These are phyloP conservation scores for Apocheima hispidaria DNA, from an alignment of 2,888 invertebrate genomes.

Conservation along the genomic window DNA sequence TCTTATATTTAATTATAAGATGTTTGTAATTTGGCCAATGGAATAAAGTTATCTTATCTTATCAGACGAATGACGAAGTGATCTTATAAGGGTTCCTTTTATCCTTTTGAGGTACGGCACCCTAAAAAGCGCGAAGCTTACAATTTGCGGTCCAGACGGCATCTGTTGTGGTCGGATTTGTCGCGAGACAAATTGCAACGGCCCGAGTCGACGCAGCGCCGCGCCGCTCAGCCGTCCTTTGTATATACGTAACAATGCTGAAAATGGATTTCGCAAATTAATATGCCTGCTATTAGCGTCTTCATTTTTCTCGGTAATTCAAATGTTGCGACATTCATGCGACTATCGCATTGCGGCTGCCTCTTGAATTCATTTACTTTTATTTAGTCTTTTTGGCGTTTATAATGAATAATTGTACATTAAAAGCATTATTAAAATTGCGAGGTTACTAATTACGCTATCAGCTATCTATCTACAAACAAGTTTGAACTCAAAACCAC, in stretches of 20 bases:
- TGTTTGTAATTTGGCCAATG: too few relatives aligned
- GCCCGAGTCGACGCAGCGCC: conserved; percentile 52
- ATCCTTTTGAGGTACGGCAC: too few relatives aligned
- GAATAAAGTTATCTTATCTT: too few relatives aligned
- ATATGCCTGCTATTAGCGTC: conserved; percentile 56
- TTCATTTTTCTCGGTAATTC: conserved; percentile 18
- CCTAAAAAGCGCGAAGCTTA: conserved; percentile 64
- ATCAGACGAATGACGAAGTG: too few relatives aligned
- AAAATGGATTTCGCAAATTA: conserved; percentile 72
- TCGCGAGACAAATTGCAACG: conserved; percentile 80
- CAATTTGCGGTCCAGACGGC: conserved; percentile 65
- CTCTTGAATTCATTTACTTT: background rate
- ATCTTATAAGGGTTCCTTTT: too few relatives aligned
- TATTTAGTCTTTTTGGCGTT: background rate
- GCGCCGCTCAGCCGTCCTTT: conserved; percentile 59
- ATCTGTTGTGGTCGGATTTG: conserved; percentile 80
- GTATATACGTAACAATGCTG: conserved; percentile 72
- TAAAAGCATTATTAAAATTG: background rate
- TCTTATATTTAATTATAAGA: too few relatives aligned
- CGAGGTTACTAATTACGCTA: conserved; percentile 46
- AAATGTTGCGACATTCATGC: conserved; percentile 25
- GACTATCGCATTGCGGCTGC: background rate
- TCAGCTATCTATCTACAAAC: conserved; percentile 46
- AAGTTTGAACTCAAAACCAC: conserved; percentile 58
- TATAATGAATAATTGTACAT: background rate